Conservation (phyloP, 2,113 vertebrate genomes). For the Nansenia antarctica region DNA sequence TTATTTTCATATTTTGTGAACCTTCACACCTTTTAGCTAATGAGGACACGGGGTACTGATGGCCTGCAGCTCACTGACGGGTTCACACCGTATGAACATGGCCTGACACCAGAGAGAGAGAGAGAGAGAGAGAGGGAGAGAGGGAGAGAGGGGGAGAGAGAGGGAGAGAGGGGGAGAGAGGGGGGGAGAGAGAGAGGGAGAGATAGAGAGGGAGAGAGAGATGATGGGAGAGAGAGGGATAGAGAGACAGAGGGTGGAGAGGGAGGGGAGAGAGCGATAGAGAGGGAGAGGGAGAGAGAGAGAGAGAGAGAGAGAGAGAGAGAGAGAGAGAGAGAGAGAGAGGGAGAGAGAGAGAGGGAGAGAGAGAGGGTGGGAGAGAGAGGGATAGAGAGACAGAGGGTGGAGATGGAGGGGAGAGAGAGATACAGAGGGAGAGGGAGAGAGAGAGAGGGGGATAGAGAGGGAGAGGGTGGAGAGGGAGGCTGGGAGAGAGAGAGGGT, state of each 20-base stretch:
- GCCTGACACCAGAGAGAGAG: no score
- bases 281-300: conserved; percentile 10
- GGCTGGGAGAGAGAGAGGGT: neutral
- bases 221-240: no score
- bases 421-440: neutral
- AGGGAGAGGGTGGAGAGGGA: neutral
- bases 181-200: no score
- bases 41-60: conserved; percentile 1
- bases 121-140: no score
- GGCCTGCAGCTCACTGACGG: conserved; percentile 11
- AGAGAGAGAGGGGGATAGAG: conserved; percentile 14
- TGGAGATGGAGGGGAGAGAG: neutral
- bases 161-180: no score
- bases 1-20: conserved; percentile 19
- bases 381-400: neutral
- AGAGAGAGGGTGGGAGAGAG: no score
- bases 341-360: conserved; percentile 29
- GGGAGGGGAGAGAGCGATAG: no score
- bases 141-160: no score
- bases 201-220: no score
- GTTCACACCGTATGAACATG: conserved; percentile 16
- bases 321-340: conserved; percentile 17
- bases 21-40: conserved; percentile 37
- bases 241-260: no score
- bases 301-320: neutral